A percentile compares a stretch with the other conserved stretches of the same genome.
Conservation (phyloP, 1,140 invertebrate genomes). For the Zaprionus capensis region DNA sequence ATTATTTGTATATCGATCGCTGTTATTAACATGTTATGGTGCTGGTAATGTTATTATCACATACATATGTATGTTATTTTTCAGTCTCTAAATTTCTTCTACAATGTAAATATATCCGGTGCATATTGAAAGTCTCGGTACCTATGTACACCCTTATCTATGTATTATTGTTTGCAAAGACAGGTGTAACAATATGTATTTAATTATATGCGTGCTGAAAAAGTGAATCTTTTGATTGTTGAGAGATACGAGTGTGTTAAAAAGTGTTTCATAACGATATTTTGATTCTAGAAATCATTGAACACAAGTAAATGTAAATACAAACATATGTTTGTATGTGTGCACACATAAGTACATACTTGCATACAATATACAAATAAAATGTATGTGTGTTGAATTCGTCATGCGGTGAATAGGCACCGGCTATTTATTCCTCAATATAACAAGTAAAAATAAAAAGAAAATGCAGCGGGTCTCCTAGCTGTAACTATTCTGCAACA, state of each 20-base stretch:
- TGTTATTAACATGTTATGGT: neutral
- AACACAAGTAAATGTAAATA: neutral
- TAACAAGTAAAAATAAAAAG: neutral
- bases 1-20: neutral
- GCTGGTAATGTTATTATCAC: neutral
- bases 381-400: neutral
- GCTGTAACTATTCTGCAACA: neutral
- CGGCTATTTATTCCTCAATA: neutral
- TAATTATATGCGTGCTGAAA: neutral
- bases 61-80: neutral
- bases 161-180: neutral
- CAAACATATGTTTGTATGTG: too few species aligned
- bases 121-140: neutral
- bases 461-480: neutral
- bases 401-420: neutral
- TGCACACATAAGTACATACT: too few species aligned
- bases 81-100: slow-evolving; percentile 2
- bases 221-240: neutral
- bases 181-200: neutral
- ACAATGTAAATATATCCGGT: slow-evolving; percentile 5
- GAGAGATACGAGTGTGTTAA: neutral
- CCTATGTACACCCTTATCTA: neutral
- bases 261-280: slow-evolving; percentile 1
- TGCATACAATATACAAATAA: neutral
- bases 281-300: neutral